These are phyloP conservation scores for Orussus abietinus DNA, from an alignment of 1,140 invertebrate genomes.

Conservation along the genomic window DNA sequence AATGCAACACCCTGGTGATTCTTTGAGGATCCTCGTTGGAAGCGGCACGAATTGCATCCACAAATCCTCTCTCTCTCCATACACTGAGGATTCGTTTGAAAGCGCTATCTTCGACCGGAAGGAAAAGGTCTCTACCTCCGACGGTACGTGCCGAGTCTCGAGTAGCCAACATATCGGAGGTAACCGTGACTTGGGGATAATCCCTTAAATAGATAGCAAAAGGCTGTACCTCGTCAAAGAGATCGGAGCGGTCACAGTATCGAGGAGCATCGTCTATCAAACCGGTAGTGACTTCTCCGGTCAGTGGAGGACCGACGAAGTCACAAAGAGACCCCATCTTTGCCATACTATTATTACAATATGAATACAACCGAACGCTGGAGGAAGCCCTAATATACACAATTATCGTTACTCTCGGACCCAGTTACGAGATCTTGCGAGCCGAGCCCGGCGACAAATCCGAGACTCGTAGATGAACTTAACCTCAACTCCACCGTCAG, in stretches of 20 bases:
- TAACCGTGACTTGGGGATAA: constrained; percentile 39
- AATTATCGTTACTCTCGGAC: too few relatives aligned
- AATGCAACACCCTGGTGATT: constrained; percentile 38
- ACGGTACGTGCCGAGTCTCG: constrained; percentile 41
- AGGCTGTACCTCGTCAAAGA: constrained; percentile 38
- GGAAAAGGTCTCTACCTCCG: constrained; percentile 44
- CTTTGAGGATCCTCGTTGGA: constrained; percentile 46
- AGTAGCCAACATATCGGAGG: constrained; percentile 42
- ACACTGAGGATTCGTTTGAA: constrained; percentile 46
- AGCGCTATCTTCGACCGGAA: constrained; percentile 47
- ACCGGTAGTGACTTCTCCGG: constrained; percentile 28
- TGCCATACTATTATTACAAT: too few relatives aligned
- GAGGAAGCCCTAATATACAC: too few relatives aligned
- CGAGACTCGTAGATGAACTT: too few relatives aligned
- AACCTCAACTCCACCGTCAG: too few relatives aligned
- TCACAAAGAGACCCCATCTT: constrained; percentile 38
- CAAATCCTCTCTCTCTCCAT: constrained; percentile 58
- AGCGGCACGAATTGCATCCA: constrained; percentile 52
- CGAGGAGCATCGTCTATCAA: constrained; percentile 22
- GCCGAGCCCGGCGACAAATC: too few relatives aligned
- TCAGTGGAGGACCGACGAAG: constrained; percentile 31
- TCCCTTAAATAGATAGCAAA: constrained; percentile 35
- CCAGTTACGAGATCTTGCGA: too few relatives aligned
- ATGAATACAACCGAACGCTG: too few relatives aligned
- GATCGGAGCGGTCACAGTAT: constrained; percentile 30